phyloP scores from a whole-genome alignment of 92 coral and sea anemone species.

The Porites lobata region DNA sequence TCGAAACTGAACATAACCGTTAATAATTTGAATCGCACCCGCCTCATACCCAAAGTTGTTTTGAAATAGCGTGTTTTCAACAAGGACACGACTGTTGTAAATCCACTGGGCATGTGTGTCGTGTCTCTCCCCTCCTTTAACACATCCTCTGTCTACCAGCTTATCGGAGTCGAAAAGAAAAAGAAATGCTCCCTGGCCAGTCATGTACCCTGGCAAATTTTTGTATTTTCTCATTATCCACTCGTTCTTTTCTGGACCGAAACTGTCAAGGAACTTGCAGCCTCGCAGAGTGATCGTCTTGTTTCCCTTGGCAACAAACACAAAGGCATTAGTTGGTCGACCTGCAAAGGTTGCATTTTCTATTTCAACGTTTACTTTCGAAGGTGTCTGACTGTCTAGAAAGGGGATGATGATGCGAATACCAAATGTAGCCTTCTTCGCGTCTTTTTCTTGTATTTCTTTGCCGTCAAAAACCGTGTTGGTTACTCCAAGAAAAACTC shows the following conservation, averaged over 20 bases:
- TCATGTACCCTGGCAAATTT: background rate
- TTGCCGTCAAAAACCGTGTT: conserved; percentile 18
- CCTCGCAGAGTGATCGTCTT: background rate
- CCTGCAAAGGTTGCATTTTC: conserved; percentile 18
- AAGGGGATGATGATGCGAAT: conserved; percentile 9
- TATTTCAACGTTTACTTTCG: background rate
- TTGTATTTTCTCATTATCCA: background rate
- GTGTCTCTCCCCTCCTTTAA: background rate
- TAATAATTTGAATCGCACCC: conserved; percentile 47
- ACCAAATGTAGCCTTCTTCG: background rate
- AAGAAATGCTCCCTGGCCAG: conserved; percentile 16
- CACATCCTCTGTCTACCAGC: conserved; percentile 2
- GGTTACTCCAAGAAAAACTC: background rate
- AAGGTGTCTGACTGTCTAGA: too few species aligned
- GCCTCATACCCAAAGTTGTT: conserved; percentile 29
- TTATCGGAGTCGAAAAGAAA: conserved; percentile 30
- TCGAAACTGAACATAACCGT: conserved; percentile 12
- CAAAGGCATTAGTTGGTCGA: conserved; percentile 17
- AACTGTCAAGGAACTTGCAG: conserved; percentile 16
- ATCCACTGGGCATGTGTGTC: conserved; percentile 18
- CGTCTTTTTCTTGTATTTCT: background rate
- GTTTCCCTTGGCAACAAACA: conserved; percentile 9
- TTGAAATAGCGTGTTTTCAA: conserved; percentile 27
- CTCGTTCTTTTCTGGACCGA: background rate
- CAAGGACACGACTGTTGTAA: conserved; percentile 12